These are phyloP conservation scores for Bimastos eiseni DNA, from an alignment of 2,888 invertebrate species.

Conservation along the genomic window DNA sequence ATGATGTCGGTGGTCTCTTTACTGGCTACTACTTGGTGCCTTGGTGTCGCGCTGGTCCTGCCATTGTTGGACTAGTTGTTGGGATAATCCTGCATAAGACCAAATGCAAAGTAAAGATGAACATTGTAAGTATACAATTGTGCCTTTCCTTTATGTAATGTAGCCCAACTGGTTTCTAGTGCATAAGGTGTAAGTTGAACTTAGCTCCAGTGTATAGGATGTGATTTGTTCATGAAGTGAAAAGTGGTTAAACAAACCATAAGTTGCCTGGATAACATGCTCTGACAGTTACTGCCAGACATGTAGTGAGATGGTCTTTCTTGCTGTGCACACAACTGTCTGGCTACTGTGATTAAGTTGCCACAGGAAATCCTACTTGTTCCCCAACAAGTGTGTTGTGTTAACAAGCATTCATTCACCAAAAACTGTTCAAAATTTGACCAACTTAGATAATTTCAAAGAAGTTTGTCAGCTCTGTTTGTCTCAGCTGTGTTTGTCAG, in stretches of 20 bases:
- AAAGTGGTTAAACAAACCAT: not conserved
- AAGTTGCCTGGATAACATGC: not conserved
- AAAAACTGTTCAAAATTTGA: not conserved
- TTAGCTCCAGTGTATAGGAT: too few relatives aligned
- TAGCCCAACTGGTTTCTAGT: not conserved
- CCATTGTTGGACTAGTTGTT: constrained; percentile 36
- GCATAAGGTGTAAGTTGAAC: too few relatives aligned
- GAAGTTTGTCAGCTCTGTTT: not conserved
- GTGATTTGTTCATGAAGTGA: not conserved
- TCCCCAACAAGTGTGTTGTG: not conserved
- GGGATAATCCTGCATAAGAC: constrained; percentile 33
- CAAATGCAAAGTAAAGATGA: constrained; percentile 5
- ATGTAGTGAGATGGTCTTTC: not conserved
- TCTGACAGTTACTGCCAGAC: not conserved
- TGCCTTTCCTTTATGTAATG: too few relatives aligned
- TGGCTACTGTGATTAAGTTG: not conserved
- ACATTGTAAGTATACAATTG: not conserved
- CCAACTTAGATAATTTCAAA: not conserved
- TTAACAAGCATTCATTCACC: not conserved
- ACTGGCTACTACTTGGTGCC: constrained; percentile 35
- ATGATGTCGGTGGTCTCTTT: constrained; percentile 26
- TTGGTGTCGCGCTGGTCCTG: constrained; percentile 42
- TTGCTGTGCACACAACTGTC: not conserved
- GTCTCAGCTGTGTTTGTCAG: too few relatives aligned
- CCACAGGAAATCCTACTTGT: not conserved